Evolutionary conservation across 2,888 invertebrate species (phyloP), one percentile per base, ranked within the genome.

Genomic region (Parnassius glacialis): DNA sequence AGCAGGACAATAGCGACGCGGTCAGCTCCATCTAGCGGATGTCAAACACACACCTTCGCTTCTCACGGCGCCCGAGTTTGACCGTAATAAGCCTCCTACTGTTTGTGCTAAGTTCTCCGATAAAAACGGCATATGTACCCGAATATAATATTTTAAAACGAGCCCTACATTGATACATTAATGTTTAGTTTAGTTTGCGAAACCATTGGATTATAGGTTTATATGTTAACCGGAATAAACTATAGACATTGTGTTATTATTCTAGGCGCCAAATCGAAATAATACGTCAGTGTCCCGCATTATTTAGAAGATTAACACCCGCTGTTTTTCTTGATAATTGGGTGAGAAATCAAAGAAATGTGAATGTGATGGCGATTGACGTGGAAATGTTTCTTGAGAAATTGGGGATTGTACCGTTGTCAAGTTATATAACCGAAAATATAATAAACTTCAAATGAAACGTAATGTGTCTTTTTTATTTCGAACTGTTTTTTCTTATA

Each of bases 281-380:
- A 85, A 90, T 88, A 79, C 74, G 74, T 88, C 85, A 83, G 71
- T 80, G 84, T 83, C 84, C 64, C 57, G 68, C 65, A 73, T 83
- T 82, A 84, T 83, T 81, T 74, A 70, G 75, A 70, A 63, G 72
- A 75, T 79, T 78, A 86, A 81, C 76, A 74, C 73, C 79, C 72
- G 80, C 80, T 88, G 87, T 88, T 88, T 85, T 87, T 86, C 85
- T 84, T 79, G 78, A 80, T 90, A 90, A 90, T 90, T 90, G 88
- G 87, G 73, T 79, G 75, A 87, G 84, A 79, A 86, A 87, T 89
- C 90, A 88, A 79, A 73, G 70, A 74, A 72, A 73, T 68, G 69
- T 65, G 65, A 62, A 56, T n/a, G n/a, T n/a, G n/a, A n/a, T 62
- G 20, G 57, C 57, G 53, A 63, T 62, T 63, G 64, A 53, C 56